Evolutionary conservation across 2,888 invertebrate genomes (phyloP).

Genomic region (Pyrgus malvae): DNA sequence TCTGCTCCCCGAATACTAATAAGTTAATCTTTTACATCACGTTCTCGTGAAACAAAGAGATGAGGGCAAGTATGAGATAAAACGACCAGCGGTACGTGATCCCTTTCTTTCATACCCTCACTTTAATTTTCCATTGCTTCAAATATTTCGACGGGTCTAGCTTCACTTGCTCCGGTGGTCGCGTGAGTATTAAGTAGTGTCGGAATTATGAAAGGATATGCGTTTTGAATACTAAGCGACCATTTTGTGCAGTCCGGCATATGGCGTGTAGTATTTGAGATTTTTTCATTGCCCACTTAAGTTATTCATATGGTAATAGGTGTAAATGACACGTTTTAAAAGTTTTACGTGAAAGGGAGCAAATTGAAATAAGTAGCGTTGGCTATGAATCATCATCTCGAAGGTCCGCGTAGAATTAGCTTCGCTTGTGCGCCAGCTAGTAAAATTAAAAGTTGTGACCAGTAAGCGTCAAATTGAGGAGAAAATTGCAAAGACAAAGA

Average conservation of each 20-base stretch:
- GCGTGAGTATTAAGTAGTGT: slow-evolving; percentile 72
- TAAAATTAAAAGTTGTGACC: no score
- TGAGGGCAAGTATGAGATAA: slow-evolving; percentile 68
- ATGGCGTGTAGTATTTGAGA: slow-evolving; percentile 47
- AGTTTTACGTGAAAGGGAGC: slow-evolving; percentile 28
- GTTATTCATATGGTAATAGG: slow-evolving; percentile 61
- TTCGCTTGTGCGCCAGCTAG: background rate
- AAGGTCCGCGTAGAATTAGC: background rate
- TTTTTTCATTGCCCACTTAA: slow-evolving; percentile 43
- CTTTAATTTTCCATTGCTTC: slow-evolving; percentile 32
- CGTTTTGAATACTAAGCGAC: slow-evolving; percentile 74
- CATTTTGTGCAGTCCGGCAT: slow-evolving; percentile 55
- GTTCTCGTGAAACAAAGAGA: slow-evolving; percentile 78
- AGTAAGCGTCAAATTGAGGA: no score
- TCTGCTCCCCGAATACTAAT: slow-evolving; percentile 73
- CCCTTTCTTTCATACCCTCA: slow-evolving; percentile 40
- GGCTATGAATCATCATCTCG: background rate
- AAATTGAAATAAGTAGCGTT: background rate
- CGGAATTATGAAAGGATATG: slow-evolving; percentile 76
- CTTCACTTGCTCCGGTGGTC: slow-evolving; percentile 59
- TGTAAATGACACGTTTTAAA: slow-evolving; percentile 38
- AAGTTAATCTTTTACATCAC: slow-evolving; percentile 80
- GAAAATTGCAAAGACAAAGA: no score
- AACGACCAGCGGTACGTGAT: slow-evolving; percentile 52
- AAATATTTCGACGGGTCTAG: slow-evolving; percentile 44